Evolutionary conservation across 2,113 vertebrate genomes (phyloP).

Genomic region (Mormoops blainvillei): DNA sequence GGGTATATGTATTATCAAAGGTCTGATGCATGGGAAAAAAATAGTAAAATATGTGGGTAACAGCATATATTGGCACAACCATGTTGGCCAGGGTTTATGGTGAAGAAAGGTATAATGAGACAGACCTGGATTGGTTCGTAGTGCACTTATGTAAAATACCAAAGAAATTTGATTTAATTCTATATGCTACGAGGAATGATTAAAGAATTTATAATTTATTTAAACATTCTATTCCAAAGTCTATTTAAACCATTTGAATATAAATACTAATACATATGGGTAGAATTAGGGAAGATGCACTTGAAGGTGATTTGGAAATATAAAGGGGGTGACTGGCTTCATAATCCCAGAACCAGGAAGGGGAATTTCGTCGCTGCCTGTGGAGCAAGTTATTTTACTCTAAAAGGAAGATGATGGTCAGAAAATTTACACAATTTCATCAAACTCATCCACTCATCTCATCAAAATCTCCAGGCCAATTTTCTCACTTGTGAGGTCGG

Average conservation of each 20-base stretch:
- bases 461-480: not conserved
- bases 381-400: not conserved
- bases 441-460: not conserved
- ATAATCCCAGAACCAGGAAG: not conserved
- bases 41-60: not conserved
- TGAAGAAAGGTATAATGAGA: not conserved
- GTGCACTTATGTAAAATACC: accelerated
- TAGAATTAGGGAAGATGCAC: not conserved
- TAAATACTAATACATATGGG: not conserved
- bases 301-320: not conserved
- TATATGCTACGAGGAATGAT: not conserved
- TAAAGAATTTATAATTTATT: not conserved
- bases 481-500: not conserved
- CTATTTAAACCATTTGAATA: not conserved
- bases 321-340: not conserved
- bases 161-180: not conserved
- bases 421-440: not conserved
- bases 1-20: not conserved
- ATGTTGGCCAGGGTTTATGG: not conserved
- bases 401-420: not conserved
- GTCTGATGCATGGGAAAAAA: not conserved
- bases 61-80: not conserved
- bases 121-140: not conserved
- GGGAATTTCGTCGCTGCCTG: not conserved
- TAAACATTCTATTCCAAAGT: not conserved